Percentiles rank a stretch among this genome's conserved stretches.
phyloP scores from a whole-genome alignment of 2,797 vertebrate species.

The Rhinella marina region DNA sequence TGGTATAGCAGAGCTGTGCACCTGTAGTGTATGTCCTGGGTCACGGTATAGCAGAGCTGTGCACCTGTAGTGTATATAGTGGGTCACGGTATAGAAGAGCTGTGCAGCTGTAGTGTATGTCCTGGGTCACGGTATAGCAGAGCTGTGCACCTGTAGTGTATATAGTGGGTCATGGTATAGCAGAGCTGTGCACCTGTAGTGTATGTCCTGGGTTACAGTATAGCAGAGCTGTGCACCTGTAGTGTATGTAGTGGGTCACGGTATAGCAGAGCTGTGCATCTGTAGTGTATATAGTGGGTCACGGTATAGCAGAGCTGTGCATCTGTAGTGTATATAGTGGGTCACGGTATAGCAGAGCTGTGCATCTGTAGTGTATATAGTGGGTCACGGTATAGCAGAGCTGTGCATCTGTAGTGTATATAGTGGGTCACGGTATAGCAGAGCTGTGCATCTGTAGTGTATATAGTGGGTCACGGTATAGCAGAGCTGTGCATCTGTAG shows the following conservation, averaged over 20 bases:
- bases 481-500: too few species aligned
- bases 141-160: neutral
- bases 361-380: neutral
- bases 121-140: neutral
- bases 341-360: neutral
- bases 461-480: too few species aligned
- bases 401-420: neutral
- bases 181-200: neutral
- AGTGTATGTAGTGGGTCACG: too few species aligned
- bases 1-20: neutral
- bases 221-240: too few species aligned
- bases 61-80: neutral
- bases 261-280: neutral
- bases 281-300: neutral
- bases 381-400: too few species aligned
- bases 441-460: neutral
- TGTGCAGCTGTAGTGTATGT: neutral
- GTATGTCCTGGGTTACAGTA: neutral
- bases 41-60: neutral
- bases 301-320: neutral
- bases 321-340: neutral
- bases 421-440: neutral
- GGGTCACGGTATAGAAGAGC: neutral
- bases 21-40: neutral
- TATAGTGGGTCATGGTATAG: neutral